Conservation (phyloP, 2,113 vertebrate species). For the Ptilonorhynchus violaceus region DNA sequence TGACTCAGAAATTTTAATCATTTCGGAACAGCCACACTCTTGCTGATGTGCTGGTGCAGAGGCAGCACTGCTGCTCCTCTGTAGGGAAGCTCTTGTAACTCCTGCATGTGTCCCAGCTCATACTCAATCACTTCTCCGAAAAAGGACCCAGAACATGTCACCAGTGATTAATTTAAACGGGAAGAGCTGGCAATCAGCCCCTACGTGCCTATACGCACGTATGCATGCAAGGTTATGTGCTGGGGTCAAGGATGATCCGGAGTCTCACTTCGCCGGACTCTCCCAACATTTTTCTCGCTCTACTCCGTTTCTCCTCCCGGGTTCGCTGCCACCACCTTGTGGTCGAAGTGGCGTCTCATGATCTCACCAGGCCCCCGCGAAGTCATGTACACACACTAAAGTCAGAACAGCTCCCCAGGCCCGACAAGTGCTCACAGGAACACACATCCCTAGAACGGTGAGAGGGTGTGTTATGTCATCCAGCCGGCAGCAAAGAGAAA, state of each 20-base stretch:
- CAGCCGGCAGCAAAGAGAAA: background rate
- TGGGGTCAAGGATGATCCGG: fast-evolving
- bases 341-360: background rate
- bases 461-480: background rate
- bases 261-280: background rate
- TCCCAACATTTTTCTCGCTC: background rate
- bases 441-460: too few species aligned
- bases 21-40: background rate
- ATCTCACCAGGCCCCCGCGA: too few species aligned
- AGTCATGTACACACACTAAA: background rate
- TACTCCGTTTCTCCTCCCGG: background rate
- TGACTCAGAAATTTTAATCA: background rate
- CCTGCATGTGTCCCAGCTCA: fast-evolving
- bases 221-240: fast-evolving
- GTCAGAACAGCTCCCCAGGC: background rate
- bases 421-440: background rate
- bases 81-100: fast-evolving
- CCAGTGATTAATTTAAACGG: background rate
- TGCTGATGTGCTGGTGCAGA: background rate
- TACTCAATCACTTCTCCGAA: background rate
- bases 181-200: background rate
- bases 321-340: constrained; percentile 62
- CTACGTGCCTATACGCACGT: fast-evolving
- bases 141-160: background rate
- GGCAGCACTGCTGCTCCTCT: background rate